These are phyloP conservation scores for Sphaerophoria taeniata DNA, from an alignment of 2,888 invertebrate genomes.

Conservation along the genomic window DNA sequence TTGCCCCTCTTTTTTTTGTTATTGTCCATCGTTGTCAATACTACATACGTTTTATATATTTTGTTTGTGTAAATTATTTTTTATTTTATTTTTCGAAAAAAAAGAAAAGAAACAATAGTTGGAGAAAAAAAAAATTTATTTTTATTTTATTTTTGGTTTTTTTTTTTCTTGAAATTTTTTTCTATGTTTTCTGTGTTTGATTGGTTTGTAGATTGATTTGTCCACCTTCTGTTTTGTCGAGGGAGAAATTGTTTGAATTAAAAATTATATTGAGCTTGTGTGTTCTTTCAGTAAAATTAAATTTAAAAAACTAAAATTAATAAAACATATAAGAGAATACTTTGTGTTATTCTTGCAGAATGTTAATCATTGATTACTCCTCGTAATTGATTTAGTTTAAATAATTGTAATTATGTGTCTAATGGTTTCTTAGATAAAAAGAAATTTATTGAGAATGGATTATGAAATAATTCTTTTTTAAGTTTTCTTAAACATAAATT, in stretches of 20 bases:
- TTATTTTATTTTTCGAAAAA: constrained; percentile 27
- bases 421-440: constrained; percentile 6
- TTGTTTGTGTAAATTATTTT: constrained; percentile 61
- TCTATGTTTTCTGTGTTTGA: constrained; percentile 26
- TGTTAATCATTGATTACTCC: constrained; percentile 19
- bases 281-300: constrained; percentile 33
- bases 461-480: constrained; percentile 21
- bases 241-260: constrained; percentile 5
- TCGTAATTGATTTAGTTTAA: constrained; percentile 14
- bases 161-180: constrained; percentile 27
- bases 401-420: constrained; percentile 20
- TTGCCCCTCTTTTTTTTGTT: constrained; percentile 63
- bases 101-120: constrained; percentile 18
- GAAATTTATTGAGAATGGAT: background rate
- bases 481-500: constrained; percentile 7
- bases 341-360: constrained; percentile 50
- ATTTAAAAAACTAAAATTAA: background rate
- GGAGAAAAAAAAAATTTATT: constrained; percentile 16
- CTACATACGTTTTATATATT: constrained; percentile 42
- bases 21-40: constrained; percentile 65
- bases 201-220: constrained; percentile 27
- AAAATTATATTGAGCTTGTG: constrained; percentile 23
- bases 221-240: background rate
- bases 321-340: background rate
- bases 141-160: constrained; percentile 27